Evolutionary conservation across 2,113 vertebrate species (phyloP), one percentile per base, ranked within the genome.

Genomic region (Melanostigma gelatinosum): DNA sequence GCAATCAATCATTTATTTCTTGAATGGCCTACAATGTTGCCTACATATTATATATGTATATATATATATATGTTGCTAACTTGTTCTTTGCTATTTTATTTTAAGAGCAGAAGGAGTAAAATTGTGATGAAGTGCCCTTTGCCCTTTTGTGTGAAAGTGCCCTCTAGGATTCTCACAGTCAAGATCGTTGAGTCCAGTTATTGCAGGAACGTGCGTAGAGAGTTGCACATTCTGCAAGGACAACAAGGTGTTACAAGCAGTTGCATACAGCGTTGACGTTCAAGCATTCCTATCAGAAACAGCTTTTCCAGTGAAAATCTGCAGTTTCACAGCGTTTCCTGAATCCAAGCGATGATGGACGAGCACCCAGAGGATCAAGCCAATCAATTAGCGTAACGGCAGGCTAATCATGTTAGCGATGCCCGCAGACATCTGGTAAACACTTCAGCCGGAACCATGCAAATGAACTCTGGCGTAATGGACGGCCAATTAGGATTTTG

Each of bases 391-490:
- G 80, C 76, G 22, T 48, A 80, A 84, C 77, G 69, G 87, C 88
- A 55, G 84, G 52, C 75, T 90, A 83, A 91, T 90, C 91, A 77
- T 83, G 91, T 87, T 83, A 88, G 88, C 84, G 81, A 85, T 86
- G 91, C 85, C 80, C 84, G 42, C 88, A 81, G 86, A 90, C 91
- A 93, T 93, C 91, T 93, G 91, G 88, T 87, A 89, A 91, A 92
- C 90, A 91, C 87, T 83, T 93, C 90, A 88, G 71, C 87, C 66
- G 88, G 87, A 90, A 91, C 90, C 88, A 84, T 79, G 86, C 87
- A 90, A 91, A 90, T 88, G 80, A 91, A 91, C 91, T 89, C 84
- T 85, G 88, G 84, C 81, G 64, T 84, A 86, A 86, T 88, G 85
- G 87, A 89, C 77, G 75, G 70, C 85, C 89, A 89, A 93, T 93